These are phyloP conservation scores for Caretta caretta DNA, from an alignment of 2,113 vertebrate genomes.

Conservation along the genomic window DNA sequence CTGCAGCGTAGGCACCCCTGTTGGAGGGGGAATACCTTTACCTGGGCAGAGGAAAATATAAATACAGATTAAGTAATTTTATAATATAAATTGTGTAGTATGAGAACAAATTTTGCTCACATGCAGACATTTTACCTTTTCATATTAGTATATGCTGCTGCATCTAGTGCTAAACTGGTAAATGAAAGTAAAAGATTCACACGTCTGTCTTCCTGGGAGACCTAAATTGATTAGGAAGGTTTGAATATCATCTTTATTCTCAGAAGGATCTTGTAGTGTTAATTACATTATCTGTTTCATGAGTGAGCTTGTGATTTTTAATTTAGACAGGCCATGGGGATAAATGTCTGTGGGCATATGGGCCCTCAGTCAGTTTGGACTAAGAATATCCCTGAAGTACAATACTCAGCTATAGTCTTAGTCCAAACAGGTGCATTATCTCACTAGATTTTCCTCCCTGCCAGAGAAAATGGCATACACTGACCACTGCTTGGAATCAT, in stretches of 20 bases:
- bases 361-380: not conserved
- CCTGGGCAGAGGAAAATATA: not conserved
- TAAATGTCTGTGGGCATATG: not conserved
- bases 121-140: not conserved
- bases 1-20: not conserved
- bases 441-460: not conserved
- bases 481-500: not conserved
- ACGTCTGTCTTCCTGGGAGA: not conserved
- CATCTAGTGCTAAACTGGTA: not conserved
- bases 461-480: not conserved
- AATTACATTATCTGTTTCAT: slow-evolving; percentile 10
- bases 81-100: not conserved
- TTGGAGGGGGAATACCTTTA: not conserved
- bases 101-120: not conserved
- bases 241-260: slow-evolving; percentile 6
- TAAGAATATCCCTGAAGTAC: not conserved
- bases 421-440: not conserved
- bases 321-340: not conserved
- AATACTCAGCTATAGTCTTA: not conserved
- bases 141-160: not conserved
- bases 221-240: not conserved
- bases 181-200: not conserved
- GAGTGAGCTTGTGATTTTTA: not conserved
- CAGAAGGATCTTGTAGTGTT: not conserved
- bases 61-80: not conserved